phyloP scores from a whole-genome alignment of 2,888 invertebrate species.

The Polymixis lichenea region DNA sequence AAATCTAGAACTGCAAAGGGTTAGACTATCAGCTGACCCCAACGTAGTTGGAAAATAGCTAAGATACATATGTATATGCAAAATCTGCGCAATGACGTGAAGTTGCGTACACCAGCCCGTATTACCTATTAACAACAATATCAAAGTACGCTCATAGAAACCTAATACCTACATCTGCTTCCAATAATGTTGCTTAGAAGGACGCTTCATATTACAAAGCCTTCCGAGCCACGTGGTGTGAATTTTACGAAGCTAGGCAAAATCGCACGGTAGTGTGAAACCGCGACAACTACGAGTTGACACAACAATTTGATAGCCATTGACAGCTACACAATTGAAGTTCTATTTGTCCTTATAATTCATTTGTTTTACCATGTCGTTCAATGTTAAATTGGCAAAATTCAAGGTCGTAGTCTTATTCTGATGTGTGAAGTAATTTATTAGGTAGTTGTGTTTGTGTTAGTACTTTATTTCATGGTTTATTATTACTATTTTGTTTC shows the following conservation, averaged over 20 bases:
- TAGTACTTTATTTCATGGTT: too few species aligned
- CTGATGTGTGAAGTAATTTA: conserved; percentile 4
- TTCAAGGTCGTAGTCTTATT: conserved; percentile 36
- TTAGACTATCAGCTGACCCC: too few species aligned
- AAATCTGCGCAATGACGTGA: too few species aligned
- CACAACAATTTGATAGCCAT: conserved; percentile 57
- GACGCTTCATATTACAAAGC: conserved; percentile 36
- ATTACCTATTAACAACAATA: conserved; percentile 1
- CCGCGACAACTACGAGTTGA: conserved; percentile 50
- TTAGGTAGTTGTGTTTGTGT: background rate
- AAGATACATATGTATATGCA: too few species aligned
- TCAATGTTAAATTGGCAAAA: conserved; percentile 39
- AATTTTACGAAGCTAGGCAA: conserved; percentile 29
- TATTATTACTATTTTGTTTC: background rate
- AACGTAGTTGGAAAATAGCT: too few species aligned
- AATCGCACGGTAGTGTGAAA: conserved; percentile 49
- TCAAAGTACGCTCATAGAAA: conserved; percentile 30
- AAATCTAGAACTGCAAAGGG: too few species aligned
- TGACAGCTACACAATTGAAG: conserved; percentile 47
- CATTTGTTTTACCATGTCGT: conserved; percentile 44
- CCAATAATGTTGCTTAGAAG: conserved; percentile 10
- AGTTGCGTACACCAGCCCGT: too few species aligned
- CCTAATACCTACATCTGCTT: background rate
- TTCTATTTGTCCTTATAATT: conserved; percentile 45
- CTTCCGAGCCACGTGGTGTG: conserved; percentile 18